Conservation (phyloP, 2,113 vertebrate species). For the Pangasianodon gigas region DNA sequence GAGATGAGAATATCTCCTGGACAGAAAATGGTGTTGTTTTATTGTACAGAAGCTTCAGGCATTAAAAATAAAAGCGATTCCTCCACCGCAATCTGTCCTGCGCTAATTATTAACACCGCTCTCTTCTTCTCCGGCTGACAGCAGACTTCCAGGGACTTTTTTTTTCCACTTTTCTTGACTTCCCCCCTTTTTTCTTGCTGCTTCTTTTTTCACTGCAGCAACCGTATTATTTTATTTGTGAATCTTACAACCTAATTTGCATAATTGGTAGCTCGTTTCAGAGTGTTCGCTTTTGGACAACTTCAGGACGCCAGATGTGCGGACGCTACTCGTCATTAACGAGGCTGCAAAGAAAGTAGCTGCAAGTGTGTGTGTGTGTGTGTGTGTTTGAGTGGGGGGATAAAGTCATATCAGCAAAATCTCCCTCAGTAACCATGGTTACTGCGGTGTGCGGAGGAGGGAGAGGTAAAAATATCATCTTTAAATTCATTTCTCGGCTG, state of each 20-base stretch:
- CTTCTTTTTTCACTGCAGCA: background rate
- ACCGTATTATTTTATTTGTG: background rate
- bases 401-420: slow-evolving; percentile 41
- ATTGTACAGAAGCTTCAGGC: background rate
- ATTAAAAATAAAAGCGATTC: background rate
- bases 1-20: background rate
- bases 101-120: slow-evolving; percentile 1
- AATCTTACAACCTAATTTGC: slow-evolving; percentile 22
- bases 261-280: slow-evolving; percentile 29
- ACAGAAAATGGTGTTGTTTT: background rate
- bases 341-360: slow-evolving; percentile 20
- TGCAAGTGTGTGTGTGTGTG: slow-evolving; percentile 15
- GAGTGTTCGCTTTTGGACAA: slow-evolving; percentile 15
- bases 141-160: background rate
- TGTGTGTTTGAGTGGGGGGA: background rate
- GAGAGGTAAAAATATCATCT: slow-evolving; percentile 24
- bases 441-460: slow-evolving; percentile 24
- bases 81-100: slow-evolving; percentile 13
- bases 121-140: background rate
- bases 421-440: slow-evolving; percentile 34
- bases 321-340: slow-evolving; percentile 36
- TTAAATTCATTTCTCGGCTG: slow-evolving; percentile 3
- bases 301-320: slow-evolving; percentile 36
- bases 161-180: background rate
- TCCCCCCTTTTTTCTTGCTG: background rate